A percentile compares a stretch with the other conserved stretches of the same genome.
Evolutionary conservation across 1,140 invertebrate species (phyloP).

Genomic region (Drosophila aff.): DNA sequence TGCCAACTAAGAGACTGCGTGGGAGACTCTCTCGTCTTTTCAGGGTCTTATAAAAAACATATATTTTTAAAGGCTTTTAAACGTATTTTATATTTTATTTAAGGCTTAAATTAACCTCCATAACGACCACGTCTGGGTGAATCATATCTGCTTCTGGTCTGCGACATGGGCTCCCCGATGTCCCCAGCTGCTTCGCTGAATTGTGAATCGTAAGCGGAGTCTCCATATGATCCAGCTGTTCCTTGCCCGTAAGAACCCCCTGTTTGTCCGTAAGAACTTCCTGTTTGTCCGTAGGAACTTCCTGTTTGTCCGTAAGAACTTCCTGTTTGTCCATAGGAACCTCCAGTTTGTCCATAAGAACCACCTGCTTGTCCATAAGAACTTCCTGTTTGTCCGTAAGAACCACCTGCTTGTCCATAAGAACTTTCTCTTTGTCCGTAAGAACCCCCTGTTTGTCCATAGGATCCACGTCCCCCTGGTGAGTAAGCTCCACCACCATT

Average conservation of each 20-base stretch:
- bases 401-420: not conserved
- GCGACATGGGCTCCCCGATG: constrained; percentile 55
- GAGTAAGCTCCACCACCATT: constrained; percentile 11
- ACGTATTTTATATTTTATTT: constrained; percentile 1
- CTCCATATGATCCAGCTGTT: not conserved
- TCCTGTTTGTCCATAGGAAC: not conserved
- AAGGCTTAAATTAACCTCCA: constrained; percentile 15
- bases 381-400: not conserved
- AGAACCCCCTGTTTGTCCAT: not conserved
- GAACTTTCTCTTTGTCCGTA: not conserved
- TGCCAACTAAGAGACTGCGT: not conserved
- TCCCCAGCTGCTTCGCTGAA: constrained; percentile 3
- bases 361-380: not conserved
- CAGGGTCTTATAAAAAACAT: not conserved
- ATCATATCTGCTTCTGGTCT: constrained; percentile 42
- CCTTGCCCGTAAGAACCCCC: not conserved
- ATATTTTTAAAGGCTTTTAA: not conserved
- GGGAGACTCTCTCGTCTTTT: not conserved
- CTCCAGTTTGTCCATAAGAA: not conserved
- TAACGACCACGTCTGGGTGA: constrained; percentile 36
- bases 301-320: not conserved
- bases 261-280: not conserved
- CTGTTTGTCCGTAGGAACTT: not conserved
- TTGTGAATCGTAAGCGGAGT: not conserved
- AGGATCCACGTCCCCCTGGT: not conserved